These are phyloP conservation scores for Lepus timidus DNA, from an alignment of 2,113 vertebrate genomes.

Conservation along the genomic window DNA sequence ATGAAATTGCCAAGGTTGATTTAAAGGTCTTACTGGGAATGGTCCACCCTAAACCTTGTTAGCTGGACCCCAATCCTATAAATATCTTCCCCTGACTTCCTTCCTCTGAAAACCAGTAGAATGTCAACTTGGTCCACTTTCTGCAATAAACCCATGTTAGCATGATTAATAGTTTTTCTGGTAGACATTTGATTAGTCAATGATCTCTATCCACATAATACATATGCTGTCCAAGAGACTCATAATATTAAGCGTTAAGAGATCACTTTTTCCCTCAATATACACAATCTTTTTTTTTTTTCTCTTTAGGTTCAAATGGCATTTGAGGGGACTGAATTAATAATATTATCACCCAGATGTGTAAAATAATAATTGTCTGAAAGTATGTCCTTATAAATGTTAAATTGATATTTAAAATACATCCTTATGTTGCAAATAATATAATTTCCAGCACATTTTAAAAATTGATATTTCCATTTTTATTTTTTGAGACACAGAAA, in stretches of 20 bases:
- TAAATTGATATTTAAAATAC: background rate
- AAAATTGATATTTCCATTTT: too few species aligned
- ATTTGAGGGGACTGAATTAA: background rate
- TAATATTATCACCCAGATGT: background rate
- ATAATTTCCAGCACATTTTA: background rate
- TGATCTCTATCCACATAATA: background rate
- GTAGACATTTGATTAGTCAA: background rate
- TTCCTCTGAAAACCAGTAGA: background rate
- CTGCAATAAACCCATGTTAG: background rate
- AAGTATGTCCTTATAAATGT: background rate
- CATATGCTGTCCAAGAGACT: background rate
- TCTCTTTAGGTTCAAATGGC: background rate
- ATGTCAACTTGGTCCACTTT: background rate
- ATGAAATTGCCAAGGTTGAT: background rate
- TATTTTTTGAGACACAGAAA: too few species aligned
- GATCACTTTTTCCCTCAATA: background rate
- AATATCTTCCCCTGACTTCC: background rate
- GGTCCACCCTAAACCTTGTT: background rate
- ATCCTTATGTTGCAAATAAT: background rate
- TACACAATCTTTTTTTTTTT: background rate
- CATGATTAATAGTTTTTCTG: background rate
- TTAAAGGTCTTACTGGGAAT: background rate
- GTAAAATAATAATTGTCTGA: background rate
- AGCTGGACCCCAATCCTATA: background rate
- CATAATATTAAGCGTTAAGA: background rate